Evolutionary conservation across 2,888 invertebrate genomes (phyloP).

Genomic region (Nymphalis polychloros): DNA sequence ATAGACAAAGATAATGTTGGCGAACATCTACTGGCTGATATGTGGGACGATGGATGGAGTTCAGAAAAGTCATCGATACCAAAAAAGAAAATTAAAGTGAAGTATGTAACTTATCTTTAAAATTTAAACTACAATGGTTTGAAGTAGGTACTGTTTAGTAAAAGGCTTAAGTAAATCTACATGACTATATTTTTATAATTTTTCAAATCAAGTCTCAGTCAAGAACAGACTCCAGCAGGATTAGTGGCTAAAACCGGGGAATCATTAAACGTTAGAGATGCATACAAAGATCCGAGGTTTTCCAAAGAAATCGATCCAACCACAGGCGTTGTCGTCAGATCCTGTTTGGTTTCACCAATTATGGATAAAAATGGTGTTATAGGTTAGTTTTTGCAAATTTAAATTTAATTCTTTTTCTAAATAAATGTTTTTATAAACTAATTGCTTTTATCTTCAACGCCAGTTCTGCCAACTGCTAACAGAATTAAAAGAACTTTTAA

Average conservation of each 20-base stretch:
- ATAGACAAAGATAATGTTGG: slow-evolving; percentile 65
- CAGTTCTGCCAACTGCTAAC: too few species aligned
- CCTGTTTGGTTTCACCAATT: slow-evolving; percentile 80
- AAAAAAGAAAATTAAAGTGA: slow-evolving; percentile 76
- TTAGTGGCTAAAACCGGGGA: slow-evolving; percentile 75
- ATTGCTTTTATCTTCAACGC: too few species aligned
- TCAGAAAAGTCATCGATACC: slow-evolving; percentile 67
- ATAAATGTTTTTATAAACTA: too few species aligned
- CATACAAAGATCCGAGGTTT: slow-evolving; percentile 80
- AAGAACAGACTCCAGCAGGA: slow-evolving; percentile 78
- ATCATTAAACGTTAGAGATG: slow-evolving; percentile 77
- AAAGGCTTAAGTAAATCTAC: too few species aligned
- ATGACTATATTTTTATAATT: background rate
- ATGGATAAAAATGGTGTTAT: slow-evolving; percentile 73
- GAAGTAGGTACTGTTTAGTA: too few species aligned
- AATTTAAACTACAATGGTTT: too few species aligned
- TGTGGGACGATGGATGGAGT: slow-evolving; percentile 82
- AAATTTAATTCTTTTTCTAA: too few species aligned
- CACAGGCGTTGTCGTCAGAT: slow-evolving; percentile 80
- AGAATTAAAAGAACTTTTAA: too few species aligned
- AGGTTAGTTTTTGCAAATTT: slow-evolving; percentile 53
- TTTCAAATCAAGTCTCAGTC: slow-evolving; percentile 57
- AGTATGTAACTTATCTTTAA: slow-evolving; percentile 42
- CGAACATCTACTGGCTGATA: slow-evolving; percentile 75
- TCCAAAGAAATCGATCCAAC: slow-evolving; percentile 77